phyloP scores from a whole-genome alignment of 1,140 invertebrate species.

The Halictus rubicundus region DNA sequence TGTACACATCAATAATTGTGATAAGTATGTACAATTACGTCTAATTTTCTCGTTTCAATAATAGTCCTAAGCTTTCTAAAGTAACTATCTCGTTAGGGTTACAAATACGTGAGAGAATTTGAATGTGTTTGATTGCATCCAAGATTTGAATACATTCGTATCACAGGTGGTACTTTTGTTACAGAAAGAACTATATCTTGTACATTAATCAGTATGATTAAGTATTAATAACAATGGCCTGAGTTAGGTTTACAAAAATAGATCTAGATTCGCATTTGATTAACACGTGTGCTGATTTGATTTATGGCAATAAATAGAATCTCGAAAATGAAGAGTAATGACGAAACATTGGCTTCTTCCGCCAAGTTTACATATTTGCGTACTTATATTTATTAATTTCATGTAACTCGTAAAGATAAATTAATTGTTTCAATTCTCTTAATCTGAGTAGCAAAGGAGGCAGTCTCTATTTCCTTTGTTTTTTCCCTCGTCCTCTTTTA shows the following conservation, averaged over 20 bases:
- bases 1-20: constrained; percentile 46
- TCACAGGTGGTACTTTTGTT: constrained; percentile 51
- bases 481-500: neutral
- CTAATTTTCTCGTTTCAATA: neutral
- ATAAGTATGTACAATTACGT: constrained; percentile 51
- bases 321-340: neutral
- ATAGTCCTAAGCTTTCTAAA: constrained; percentile 23
- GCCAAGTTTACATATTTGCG: neutral
- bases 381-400: constrained; percentile 10
- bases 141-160: constrained; percentile 43
- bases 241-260: neutral
- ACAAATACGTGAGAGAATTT: constrained; percentile 24
- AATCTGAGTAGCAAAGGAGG: neutral
- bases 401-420: constrained; percentile 1
- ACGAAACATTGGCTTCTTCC: constrained; percentile 13
- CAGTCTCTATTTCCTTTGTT: neutral
- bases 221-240: constrained; percentile 26
- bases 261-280: neutral
- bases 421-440: neutral
- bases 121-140: constrained; percentile 9
- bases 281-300: neutral
- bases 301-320: constrained; percentile 14
- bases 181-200: neutral
- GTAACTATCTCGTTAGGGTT: constrained; percentile 7
- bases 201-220: constrained; percentile 10